A percentile compares a stretch with the other conserved stretches of the same genome.
Conservation (phyloP, 1,140 invertebrate genomes). For the Asobara japonica region DNA sequence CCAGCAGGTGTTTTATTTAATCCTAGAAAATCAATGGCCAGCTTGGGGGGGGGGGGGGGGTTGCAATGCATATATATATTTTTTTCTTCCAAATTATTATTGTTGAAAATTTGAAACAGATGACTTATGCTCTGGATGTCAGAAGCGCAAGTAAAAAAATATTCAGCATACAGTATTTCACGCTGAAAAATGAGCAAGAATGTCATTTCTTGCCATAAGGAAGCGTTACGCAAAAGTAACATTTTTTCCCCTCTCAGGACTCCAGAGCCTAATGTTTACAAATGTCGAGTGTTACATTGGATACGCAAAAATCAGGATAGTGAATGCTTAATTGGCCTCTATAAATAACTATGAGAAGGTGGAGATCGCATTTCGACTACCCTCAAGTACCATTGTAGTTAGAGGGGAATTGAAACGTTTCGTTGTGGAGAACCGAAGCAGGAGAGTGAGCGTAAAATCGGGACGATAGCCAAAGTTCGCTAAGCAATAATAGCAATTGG, state of each 20-base stretch:
- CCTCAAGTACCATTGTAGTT: conserved; percentile 39
- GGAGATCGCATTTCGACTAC: conserved; percentile 65
- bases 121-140: no score
- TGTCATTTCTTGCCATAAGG: no score
- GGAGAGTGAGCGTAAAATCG: conserved; percentile 48
- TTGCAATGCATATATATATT: no score
- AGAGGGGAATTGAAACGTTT: conserved; percentile 43
- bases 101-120: no score
- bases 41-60: no score
- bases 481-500: conserved; percentile 65
- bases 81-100: no score
- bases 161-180: no score
- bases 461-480: conserved; percentile 61
- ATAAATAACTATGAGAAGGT: conserved; percentile 45
- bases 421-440: conserved; percentile 50
- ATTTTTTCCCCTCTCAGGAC: no score
- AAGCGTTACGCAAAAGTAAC: no score
- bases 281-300: conserved; percentile 46
- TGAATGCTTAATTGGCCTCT: conserved; percentile 42
- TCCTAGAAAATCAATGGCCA: no score
- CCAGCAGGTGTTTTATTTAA: neutral
- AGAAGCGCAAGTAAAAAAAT: no score
- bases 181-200: no score
- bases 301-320: conserved; percentile 49
- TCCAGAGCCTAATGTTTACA: conserved; percentile 39